phyloP scores from a whole-genome alignment of 2,113 vertebrate species.

The Chloropsis cyanopogon region DNA sequence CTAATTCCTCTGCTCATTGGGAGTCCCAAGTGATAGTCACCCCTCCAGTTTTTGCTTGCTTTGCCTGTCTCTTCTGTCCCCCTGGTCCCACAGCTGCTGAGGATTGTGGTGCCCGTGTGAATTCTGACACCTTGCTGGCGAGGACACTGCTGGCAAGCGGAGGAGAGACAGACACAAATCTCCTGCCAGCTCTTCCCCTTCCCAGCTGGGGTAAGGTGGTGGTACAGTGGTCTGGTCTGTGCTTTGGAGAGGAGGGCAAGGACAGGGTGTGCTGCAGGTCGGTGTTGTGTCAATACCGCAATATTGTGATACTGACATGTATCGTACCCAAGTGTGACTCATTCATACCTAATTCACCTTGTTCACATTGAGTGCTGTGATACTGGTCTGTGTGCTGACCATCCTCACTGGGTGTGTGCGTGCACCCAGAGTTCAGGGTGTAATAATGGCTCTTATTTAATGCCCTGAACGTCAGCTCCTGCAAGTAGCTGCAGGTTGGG shows the following conservation, averaged over 20 bases:
- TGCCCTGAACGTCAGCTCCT: not conserved
- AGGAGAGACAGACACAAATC: not conserved
- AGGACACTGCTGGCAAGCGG: rapidly evolving
- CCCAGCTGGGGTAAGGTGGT: not conserved
- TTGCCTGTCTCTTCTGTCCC: not conserved
- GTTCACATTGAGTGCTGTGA: not conserved
- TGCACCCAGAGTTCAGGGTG: not conserved
- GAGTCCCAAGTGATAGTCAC: not conserved
- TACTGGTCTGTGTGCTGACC: not conserved
- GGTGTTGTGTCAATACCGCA: not conserved
- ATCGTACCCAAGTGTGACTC: rapidly evolving
- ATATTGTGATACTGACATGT: not conserved
- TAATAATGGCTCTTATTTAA: not conserved
- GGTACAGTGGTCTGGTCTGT: rapidly evolving
- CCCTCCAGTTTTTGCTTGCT: not conserved
- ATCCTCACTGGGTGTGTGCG: rapidly evolving
- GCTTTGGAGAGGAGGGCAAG: not conserved
- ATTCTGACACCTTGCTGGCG: not conserved
- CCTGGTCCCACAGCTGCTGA: rapidly evolving
- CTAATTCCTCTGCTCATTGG: not conserved
- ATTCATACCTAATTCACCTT: not conserved
- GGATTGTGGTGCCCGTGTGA: not conserved
- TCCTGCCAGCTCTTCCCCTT: not conserved
- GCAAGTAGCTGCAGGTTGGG: not conserved
- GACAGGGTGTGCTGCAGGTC: not conserved